Base-by-base conservation (phyloP, 2,888 invertebrate species). In the Timandra comae region DNA sequence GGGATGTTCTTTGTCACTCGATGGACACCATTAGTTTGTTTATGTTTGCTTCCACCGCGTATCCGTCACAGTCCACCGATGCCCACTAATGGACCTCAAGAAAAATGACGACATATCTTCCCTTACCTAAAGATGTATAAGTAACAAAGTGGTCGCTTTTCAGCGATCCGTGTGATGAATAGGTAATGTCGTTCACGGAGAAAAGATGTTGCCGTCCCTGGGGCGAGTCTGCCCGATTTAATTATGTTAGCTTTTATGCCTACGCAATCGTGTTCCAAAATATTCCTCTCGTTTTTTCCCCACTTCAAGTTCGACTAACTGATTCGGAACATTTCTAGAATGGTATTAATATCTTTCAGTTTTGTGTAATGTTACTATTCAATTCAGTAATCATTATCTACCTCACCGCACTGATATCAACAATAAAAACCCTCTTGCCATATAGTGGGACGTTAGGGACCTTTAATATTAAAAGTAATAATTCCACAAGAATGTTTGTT, bases 91-190 rank as follows among this genome's bases (percentile, higher is more conserved):
- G 71, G 75, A 58, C 54, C 53, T 46, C 46, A 51, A 69, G 75
- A 75, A 74, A 76, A 75, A 76, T 75, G 66, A 74, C 56, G 58
- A 52, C 52, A 67, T 55, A 66, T 73, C 66, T 71, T 58, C 60
- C 52, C 54, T 44, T 38, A 53, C 41, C 52, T 41, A 48, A 49
- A 53, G 57, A 57, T 58, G 50, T 57, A 52, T 56, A 52, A 57
- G 54, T 53, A 65, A 63, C 64, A 59, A 67, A 72, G 68, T 67
- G 66, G 61, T 43, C 58, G 67, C 65, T 71, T 73, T 74, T 68
- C 63, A 64, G 55, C 52, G 52, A 53, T 57, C 52, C 56, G 50
- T 53, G 63, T 73, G 74, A 75, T 71, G 70, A 69, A 75, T 75
- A 63, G 68, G 61, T 70, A 67, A 74, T 69, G 69, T 66, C 62